These are phyloP conservation scores for Aphis craccivora DNA, from an alignment of 1,140 invertebrate genomes.

Conservation along the genomic window DNA sequence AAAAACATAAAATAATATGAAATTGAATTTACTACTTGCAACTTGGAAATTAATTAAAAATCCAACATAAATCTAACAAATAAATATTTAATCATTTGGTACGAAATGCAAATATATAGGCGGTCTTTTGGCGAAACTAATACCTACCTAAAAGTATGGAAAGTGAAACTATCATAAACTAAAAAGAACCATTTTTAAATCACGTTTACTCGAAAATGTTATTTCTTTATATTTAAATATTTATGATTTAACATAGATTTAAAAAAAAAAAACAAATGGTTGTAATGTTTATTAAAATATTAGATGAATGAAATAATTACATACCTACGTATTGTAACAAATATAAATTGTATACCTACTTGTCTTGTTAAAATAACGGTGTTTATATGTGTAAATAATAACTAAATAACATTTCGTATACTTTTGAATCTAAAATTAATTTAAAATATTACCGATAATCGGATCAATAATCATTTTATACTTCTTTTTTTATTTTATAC, in stretches of 20 bases:
- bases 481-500: not conserved
- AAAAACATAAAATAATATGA: not conserved
- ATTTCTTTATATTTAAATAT: not conserved
- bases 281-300: no score
- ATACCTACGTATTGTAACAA: no score
- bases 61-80: not conserved
- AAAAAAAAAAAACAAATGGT: no score
- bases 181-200: not conserved
- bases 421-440: not conserved
- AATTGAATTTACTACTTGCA: not conserved
- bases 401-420: no score
- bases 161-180: not conserved
- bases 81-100: slow-evolving; percentile 8
- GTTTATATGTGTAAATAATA: not conserved
- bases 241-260: no score
- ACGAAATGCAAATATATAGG: not conserved
- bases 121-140: not conserved
- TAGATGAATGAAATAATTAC: no score
- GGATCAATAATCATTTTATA: not conserved
- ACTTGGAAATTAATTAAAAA: slow-evolving; percentile 9
- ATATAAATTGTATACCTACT: not conserved
- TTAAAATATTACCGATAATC: not conserved
- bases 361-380: not conserved
- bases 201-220: not conserved
- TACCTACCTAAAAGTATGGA: not conserved